phyloP scores from a whole-genome alignment of 2,888 invertebrate species.

The Tinea trinotella region DNA sequence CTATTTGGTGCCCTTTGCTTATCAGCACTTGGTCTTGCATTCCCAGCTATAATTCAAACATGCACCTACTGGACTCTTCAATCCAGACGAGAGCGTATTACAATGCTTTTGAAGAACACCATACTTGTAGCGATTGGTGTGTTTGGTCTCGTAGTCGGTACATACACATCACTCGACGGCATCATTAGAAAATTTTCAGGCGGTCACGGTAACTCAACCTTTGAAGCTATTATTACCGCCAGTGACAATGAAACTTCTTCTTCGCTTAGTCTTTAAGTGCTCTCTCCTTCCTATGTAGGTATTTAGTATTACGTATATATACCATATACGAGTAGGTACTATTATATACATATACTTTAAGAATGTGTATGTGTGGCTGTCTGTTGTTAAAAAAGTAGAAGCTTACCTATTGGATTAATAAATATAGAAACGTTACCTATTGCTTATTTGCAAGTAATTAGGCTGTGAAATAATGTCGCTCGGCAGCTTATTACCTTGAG shows the following conservation, averaged over 20 bases:
- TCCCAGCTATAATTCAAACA: conserved; percentile 91
- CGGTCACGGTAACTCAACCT: neutral
- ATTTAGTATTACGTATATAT: neutral
- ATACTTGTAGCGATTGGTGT: conserved; percentile 76
- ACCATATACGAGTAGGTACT: neutral
- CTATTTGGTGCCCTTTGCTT: conserved; percentile 91
- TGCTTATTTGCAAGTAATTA: neutral
- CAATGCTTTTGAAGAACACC: conserved; percentile 75
- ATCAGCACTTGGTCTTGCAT: conserved; percentile 89
- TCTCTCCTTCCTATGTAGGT: too few species aligned
- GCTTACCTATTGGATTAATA: neutral
- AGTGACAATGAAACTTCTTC: neutral
- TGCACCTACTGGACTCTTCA: conserved; percentile 84
- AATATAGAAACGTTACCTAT: neutral
- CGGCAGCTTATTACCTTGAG: neutral
- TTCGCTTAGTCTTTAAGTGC: neutral
- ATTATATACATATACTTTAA: neutral
- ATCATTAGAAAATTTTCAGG: conserved; percentile 73
- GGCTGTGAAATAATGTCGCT: conserved; percentile 20
- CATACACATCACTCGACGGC: conserved; percentile 77
- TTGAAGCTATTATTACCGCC: neutral
- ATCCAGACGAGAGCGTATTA: conserved; percentile 63
- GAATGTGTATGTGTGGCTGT: neutral
- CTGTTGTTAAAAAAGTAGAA: neutral
- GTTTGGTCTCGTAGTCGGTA: conserved; percentile 78